Base-by-base conservation (phyloP, 2,797 vertebrate genomes). In the Jordanella pulchra region DNA sequence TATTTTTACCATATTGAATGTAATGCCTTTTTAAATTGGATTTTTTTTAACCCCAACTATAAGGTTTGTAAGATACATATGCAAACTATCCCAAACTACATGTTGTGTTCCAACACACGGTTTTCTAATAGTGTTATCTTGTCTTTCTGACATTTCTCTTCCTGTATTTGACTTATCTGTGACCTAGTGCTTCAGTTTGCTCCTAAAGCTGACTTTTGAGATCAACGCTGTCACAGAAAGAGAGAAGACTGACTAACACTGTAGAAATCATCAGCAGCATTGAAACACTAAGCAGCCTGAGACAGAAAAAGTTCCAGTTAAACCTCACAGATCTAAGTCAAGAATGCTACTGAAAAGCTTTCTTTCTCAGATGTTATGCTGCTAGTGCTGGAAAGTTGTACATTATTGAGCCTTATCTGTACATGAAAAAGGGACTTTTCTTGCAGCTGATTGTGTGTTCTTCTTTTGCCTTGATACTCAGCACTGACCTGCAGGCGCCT, bases 231-330 rank as follows among this genome's bases (percentile, higher is more conserved):
- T 35, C 48, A 72, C 54, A 27, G 27, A 5, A 60, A 27, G 60
- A 67, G 25, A 48, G 70, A 78, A 67, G 45, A 67, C 71, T 55
- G 39, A 76, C 32, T 55, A 51, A 71, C 77, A 71, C 50, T 50
- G 55, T 25, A 55, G 39, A 74, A 32, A 44, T 76, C 27, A 67
- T 30, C 53, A 4, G 23, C 42, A 61, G 3, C 55, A 60, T 47
- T 48, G 35, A 81, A 63, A 65, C 64, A 25, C 15, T 48, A 28
- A 55, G 53, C 66, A 67, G 70, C 56, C 63, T 7, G n/a, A 71
- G 63, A 79, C 7, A 2, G 21, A 30, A 3, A 25, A 45, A 55
- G 55, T 58, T 82, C 72, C 75, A 86, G 76, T 80, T 77, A 51
- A 28, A 75, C 44, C 69, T 71, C 71, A 60, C 61, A 48, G 65